Base-by-base conservation (phyloP, 2,888 invertebrate species). In the Erannis defoliaria region DNA sequence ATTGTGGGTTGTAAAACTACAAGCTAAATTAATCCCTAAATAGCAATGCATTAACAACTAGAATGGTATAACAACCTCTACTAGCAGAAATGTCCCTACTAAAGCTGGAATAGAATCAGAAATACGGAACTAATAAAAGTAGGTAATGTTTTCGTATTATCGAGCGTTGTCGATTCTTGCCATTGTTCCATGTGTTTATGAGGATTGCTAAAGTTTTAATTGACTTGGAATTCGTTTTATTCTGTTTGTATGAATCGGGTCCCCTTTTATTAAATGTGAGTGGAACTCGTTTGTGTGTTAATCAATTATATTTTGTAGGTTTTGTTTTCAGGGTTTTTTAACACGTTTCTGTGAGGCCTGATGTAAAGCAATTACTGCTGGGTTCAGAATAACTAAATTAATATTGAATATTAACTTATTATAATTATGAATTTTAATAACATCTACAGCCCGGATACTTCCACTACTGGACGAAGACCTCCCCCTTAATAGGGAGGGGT, bases 171-270 rank as follows among this genome's bases (percentile, higher is more conserved):
- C 64, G 59, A 65, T 62, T 64, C 60, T 60, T 56, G 63, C 51
- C 54, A 65, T 70, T 70, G 68, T 67, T 55, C 48, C 53, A 35
- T 48, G 40, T 59, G 67, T 66, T 68, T 67, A 70, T 64, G 68
- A 61, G 62, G 53, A 68, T 68, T 60, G 64, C 49, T 37, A 50
- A 68, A 71, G 70, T 71, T 71, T 67, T 68, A 71, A 71, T 68
- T 68, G 70, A 66, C 67, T 71, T 64, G 37, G 65, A 66, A 67
- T 71, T 67, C 64, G 68, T 70, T 70, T 68, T 66, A 66, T 68
- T 68, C 65, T 57, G 64, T 53, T 62, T 58, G 50, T 19, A 38
- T 61, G 51, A 38, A 61, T 60, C 42, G 38, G 50, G 26, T 9
- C 40, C 16, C 55, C 57, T 54, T 65, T 56, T 53, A 62, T 58